A percentile compares a stretch with the other conserved stretches of the same genome.
Conservation (phyloP, 2,797 vertebrate species). For the Gymnoscopelus braueri region DNA sequence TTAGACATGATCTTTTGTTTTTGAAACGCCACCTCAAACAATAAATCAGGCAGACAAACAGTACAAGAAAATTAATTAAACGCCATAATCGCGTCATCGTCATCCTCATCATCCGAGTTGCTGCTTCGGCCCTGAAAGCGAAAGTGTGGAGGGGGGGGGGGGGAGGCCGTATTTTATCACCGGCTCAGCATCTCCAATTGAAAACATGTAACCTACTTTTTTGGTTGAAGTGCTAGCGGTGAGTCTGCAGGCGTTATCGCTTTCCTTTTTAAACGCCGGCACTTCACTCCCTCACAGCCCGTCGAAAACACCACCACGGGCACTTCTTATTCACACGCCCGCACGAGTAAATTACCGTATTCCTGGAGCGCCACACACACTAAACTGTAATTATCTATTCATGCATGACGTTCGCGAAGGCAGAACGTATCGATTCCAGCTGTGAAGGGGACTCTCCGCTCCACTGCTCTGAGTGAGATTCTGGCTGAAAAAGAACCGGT, state of each 20-base stretch:
- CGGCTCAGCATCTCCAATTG: slow-evolving; percentile 56
- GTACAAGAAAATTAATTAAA: slow-evolving; percentile 23
- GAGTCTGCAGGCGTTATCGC: slow-evolving; percentile 58
- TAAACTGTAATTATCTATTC: slow-evolving; percentile 70
- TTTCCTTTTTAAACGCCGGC: slow-evolving; percentile 50
- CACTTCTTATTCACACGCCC: slow-evolving; percentile 59
- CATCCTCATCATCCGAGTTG: slow-evolving; percentile 5
- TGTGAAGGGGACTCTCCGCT: slow-evolving; percentile 26
- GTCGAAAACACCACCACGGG: slow-evolving; percentile 51
- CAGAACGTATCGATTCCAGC: slow-evolving; percentile 67
- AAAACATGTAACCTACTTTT: slow-evolving; percentile 60
- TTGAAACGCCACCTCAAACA: slow-evolving; percentile 11
- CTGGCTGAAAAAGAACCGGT: neutral
- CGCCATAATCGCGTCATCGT: slow-evolving; percentile 1
- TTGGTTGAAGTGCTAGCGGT: slow-evolving; percentile 40
- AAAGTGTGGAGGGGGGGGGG: slow-evolving; percentile 1
- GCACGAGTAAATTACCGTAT: slow-evolving; percentile 69
- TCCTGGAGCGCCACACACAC: slow-evolving; percentile 35
- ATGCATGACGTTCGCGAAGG: slow-evolving; percentile 58
- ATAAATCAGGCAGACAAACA: slow-evolving; percentile 13
- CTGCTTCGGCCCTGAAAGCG: slow-evolving; percentile 26
- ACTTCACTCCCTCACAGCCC: slow-evolving; percentile 27
- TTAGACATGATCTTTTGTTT: neutral
- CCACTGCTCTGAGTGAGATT: slow-evolving; percentile 20
- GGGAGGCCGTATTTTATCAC: neutral